These are phyloP conservation scores for Penaeus chinensis DNA, from an alignment of 1,140 invertebrate species.

Conservation along the genomic window DNA sequence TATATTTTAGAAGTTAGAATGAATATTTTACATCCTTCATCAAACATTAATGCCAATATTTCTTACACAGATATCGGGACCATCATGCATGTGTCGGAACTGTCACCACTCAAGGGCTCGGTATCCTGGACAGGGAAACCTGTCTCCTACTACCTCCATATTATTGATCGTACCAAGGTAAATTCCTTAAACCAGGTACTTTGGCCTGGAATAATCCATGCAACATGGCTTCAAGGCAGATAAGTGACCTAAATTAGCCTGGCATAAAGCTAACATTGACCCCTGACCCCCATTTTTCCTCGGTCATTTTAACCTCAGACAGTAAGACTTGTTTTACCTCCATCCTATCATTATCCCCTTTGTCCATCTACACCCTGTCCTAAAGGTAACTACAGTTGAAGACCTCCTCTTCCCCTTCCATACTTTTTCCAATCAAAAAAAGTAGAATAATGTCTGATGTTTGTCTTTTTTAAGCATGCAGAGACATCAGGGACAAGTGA, in stretches of 20 bases:
- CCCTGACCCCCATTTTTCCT: no score
- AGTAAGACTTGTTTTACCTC: no score
- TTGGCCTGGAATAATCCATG: constrained; percentile 14
- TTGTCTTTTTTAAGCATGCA: no score
- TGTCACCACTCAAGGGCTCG: constrained; percentile 92
- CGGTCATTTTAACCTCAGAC: no score
- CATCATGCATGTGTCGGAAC: constrained; percentile 97
- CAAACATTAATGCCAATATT: constrained; percentile 46
- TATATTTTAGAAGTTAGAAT: background rate
- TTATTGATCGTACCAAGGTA: constrained; percentile 92
- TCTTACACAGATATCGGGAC: constrained; percentile 89
- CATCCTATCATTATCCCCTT: no score
- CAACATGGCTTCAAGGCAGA: constrained; percentile 16
- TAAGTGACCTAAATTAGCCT: constrained; percentile 11
- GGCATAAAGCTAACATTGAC: no score
- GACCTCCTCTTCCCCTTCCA: no score
- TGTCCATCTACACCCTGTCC: no score
- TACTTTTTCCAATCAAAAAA: no score
- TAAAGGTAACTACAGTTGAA: no score
- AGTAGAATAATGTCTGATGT: no score
- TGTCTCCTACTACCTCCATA: constrained; percentile 97
- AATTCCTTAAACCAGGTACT: constrained; percentile 29
- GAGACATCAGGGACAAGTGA: no score
- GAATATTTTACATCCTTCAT: background rate
- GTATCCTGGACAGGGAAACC: constrained; percentile 99